Evolutionary conservation across 1,140 invertebrate species (phyloP).

Genomic region (Venustaconcha ellipsiformis): DNA sequence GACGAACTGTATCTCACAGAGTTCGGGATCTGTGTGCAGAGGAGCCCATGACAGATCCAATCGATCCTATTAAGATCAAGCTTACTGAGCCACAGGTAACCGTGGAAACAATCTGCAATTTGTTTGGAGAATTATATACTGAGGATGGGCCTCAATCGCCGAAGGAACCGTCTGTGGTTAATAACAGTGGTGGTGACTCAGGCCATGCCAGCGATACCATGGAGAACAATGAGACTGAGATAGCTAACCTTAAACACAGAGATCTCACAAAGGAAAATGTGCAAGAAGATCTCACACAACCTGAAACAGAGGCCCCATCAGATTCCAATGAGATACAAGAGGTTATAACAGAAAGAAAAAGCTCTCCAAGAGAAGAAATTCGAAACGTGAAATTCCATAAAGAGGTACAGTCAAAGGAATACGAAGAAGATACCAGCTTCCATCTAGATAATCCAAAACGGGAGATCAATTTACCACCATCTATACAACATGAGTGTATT

Average conservation of each 20-base stretch:
- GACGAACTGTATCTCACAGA: conserved; percentile 54
- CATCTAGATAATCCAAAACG: conserved; percentile 44
- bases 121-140: conserved; percentile 54
- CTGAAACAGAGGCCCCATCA: conserved; percentile 21
- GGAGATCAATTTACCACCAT: conserved; percentile 46
- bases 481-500: conserved; percentile 52
- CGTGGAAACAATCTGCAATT: conserved; percentile 57
- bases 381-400: conserved; percentile 43
- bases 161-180: neutral
- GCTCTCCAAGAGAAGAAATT: conserved; percentile 41
- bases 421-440: conserved; percentile 44
- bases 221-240: conserved; percentile 37
- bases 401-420: conserved; percentile 36
- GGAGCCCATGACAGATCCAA: conserved; percentile 33
- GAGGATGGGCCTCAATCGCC: neutral
- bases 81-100: conserved; percentile 53
- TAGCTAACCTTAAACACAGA: neutral
- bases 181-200: conserved; percentile 21
- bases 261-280: conserved; percentile 23
- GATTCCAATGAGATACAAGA: conserved; percentile 32
- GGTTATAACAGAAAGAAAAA: conserved; percentile 44
- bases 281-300: conserved; percentile 19
- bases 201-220: conserved; percentile 32
- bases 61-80: conserved; percentile 34
- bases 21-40: conserved; percentile 60